Evolutionary conservation across 2,113 vertebrate species (phyloP), one percentile per base, ranked within the genome.

Genomic region (Oenanthe oenanthe): DNA sequence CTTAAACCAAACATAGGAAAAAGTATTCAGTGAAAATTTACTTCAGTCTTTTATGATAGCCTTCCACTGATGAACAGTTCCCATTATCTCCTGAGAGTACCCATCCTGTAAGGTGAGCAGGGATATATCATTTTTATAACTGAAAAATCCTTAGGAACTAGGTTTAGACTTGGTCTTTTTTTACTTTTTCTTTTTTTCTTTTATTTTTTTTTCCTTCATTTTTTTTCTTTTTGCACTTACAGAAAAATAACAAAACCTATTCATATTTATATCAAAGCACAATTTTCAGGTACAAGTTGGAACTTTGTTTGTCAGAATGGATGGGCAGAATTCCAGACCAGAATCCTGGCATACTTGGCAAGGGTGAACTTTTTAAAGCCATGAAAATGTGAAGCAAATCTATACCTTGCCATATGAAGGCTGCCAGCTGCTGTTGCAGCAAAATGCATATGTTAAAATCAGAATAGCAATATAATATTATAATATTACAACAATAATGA

Each of bases 1-100:
- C 29, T 95, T 62, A 70, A 91, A 72, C 4, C 8, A 82, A 92
- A 79, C 5, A 17, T 26, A 45, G 53, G 17, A 85, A 79, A 91
- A 79, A 0, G 6, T 56, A 50, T 58, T 82, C 56, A 34, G 15
- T 53, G 20, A 75, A 68, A 82, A 54, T 68, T 87, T 85, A 50
- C 67, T 32, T 50, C 7, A 8, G 45, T 13, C 13, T 72, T 92
- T 93, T 58, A 24, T 57, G 32, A 28, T 73, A 7, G 51, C 15
- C 4, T 68, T 76, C 9, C 22, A 47, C 29, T 47, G 26, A 42
- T 8, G 16, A 87, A 53, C 17, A 72, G 56, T 68, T 86, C 11
- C 19, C n/a, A 2, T 61, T 42, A 40, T 42, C 32, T 91, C 32
- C n/a, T 82, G 13, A 61, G 43, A 88, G 56, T 72, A 48, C 12